Evolutionary conservation across 2,113 vertebrate species (phyloP).

Genomic region (Brevimyrus niger): DNA sequence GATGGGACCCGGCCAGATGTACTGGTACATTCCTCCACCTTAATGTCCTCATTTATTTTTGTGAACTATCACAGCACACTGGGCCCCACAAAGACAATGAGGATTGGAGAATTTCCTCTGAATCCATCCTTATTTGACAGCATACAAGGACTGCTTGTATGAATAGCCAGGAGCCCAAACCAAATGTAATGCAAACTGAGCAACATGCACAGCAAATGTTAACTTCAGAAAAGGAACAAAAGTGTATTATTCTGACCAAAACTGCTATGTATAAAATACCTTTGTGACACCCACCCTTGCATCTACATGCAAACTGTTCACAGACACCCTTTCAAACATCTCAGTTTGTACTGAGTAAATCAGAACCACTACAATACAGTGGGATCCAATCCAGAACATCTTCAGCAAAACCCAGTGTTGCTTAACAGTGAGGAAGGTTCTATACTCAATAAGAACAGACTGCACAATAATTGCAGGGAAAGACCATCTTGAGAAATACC

Average conservation of each 20-base stretch:
- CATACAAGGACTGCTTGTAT: not conserved
- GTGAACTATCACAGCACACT: not conserved
- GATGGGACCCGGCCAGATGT: not conserved
- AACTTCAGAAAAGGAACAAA: not conserved
- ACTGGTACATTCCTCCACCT: not conserved
- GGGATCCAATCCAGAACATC: not conserved
- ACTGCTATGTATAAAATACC: not conserved
- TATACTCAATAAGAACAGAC: not conserved
- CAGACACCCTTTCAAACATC: not conserved
- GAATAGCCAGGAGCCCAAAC: not conserved
- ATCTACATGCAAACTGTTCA: not conserved
- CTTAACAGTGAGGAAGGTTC: not conserved
- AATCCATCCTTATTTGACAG: not conserved
- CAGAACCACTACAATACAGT: not conserved
- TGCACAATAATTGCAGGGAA: not conserved
- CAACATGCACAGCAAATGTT: not conserved
- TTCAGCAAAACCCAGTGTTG: not conserved
- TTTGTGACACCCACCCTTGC: not conserved
- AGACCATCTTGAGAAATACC: not conserved
- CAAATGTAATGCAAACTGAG: not conserved
- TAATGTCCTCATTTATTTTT: not conserved
- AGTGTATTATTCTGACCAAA: not conserved
- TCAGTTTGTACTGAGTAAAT: not conserved
- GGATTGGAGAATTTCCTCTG: not conserved
- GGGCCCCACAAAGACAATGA: not conserved